Evolutionary conservation across 2,113 vertebrate species (phyloP).

Genomic region (Maccullochella peelii): DNA sequence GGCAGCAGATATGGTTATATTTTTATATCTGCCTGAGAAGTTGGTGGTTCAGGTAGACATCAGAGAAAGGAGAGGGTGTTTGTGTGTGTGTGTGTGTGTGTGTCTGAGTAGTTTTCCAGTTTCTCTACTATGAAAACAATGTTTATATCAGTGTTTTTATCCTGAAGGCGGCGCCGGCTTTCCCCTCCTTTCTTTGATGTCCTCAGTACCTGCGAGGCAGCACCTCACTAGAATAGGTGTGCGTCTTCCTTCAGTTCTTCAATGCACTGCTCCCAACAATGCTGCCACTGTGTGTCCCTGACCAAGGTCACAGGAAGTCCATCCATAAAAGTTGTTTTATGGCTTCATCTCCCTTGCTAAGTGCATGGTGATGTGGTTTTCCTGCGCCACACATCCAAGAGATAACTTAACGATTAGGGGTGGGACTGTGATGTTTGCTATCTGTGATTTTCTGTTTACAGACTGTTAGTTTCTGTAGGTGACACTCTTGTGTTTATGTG

Average conservation of each 20-base stretch:
- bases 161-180: background rate
- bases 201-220: background rate
- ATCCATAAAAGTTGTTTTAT: background rate
- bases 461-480: background rate
- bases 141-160: background rate
- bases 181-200: background rate
- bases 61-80: background rate
- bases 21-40: background rate
- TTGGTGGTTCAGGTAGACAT: background rate
- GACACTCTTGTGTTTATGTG: background rate
- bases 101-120: background rate
- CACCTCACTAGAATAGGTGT: background rate
- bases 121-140: background rate
- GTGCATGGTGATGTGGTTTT: background rate
- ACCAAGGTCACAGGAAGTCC: background rate
- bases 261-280: background rate
- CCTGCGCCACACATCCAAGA: background rate
- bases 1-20: background rate
- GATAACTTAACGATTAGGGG: background rate
- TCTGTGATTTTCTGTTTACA: background rate
- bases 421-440: background rate
- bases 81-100: background rate
- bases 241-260: background rate
- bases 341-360: background rate
- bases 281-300: conserved; percentile 2